Conservation (phyloP, 1,140 invertebrate genomes). For the Macrobrachium nipponense region DNA sequence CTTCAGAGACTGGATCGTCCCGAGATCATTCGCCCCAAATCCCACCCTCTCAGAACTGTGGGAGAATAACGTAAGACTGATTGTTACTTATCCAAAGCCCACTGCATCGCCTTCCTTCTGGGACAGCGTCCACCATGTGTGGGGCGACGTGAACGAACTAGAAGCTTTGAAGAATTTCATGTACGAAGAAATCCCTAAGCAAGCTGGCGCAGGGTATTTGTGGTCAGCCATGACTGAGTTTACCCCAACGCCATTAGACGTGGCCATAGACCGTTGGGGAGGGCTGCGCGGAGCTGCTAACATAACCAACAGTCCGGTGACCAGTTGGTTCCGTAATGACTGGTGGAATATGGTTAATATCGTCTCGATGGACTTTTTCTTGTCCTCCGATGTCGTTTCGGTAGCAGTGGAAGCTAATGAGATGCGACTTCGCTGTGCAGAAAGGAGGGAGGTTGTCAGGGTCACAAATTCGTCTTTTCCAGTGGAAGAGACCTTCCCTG, state of each 20-base stretch:
- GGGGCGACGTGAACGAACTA: constrained; percentile 74
- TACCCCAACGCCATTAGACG: constrained; percentile 72
- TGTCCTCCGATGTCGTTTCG: constrained; percentile 73
- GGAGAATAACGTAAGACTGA: constrained; percentile 70
- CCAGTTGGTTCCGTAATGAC: constrained; percentile 72
- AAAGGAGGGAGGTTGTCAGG: constrained; percentile 68
- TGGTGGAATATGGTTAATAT: constrained; percentile 74
- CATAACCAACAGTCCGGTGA: constrained; percentile 73
- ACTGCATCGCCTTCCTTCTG: constrained; percentile 67
- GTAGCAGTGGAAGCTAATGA: constrained; percentile 73
- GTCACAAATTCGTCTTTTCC: constrained; percentile 2
- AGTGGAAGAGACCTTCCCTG: constrained; percentile 35
- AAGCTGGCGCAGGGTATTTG: constrained; percentile 41
- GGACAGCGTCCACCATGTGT: constrained; percentile 72
- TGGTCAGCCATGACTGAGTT: constrained; percentile 77
- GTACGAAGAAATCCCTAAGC: constrained; percentile 66
- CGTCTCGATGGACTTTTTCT: constrained; percentile 75
- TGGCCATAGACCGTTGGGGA: constrained; percentile 71
- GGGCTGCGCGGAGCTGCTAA: constrained; percentile 72
- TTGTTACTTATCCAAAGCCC: constrained; percentile 73
- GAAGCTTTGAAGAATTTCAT: constrained; percentile 70
- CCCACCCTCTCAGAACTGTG: constrained; percentile 71
- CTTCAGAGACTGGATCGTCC: constrained; percentile 70
- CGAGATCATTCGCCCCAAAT: constrained; percentile 70
- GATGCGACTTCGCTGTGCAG: constrained; percentile 69